A percentile compares a stretch with the other conserved stretches of the same genome.
Evolutionary conservation across 2,113 vertebrate genomes (phyloP).

Genomic region (Sinocyclocheilus anophthalmus): DNA sequence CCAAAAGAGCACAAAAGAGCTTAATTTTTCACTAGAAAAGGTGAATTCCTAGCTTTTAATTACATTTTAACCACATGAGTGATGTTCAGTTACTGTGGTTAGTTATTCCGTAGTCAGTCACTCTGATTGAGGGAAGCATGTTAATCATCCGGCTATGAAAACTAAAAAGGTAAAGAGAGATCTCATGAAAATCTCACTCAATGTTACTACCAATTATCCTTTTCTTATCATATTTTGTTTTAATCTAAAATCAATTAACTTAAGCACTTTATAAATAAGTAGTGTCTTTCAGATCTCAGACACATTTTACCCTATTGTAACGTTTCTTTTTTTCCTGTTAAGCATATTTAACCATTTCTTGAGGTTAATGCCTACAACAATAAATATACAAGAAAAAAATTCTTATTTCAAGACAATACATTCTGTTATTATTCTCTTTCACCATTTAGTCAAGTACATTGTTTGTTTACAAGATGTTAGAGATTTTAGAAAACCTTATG

Average conservation of each 20-base stretch:
- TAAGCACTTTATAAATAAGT: neutral
- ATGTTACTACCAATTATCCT: neutral
- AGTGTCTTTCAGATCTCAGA: neutral
- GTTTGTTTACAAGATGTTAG: neutral
- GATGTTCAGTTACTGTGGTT: conserved; percentile 27
- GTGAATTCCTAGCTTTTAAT: conserved; percentile 44
- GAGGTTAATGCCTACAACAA: neutral
- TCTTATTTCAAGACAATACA: neutral
- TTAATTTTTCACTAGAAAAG: conserved; percentile 25
- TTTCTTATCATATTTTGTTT: neutral
- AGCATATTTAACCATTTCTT: neutral
- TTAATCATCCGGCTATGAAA: neutral
- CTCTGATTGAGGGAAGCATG: neutral
- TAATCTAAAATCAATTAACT: neutral
- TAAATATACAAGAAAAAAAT: neutral
- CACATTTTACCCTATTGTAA: neutral
- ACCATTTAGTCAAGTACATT: neutral
- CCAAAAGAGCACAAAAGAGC: conserved; percentile 14
- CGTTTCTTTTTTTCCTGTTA: neutral
- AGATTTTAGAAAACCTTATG: neutral
- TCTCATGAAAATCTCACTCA: neutral
- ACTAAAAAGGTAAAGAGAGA: neutral
- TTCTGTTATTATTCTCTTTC: neutral
- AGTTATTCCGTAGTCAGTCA: conserved; percentile 19
- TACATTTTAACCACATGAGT: conserved; percentile 28